Evolutionary conservation across 2,888 invertebrate genomes (phyloP), one percentile per base, ranked within the genome.

Genomic region (Drosophila flavopinicola): DNA sequence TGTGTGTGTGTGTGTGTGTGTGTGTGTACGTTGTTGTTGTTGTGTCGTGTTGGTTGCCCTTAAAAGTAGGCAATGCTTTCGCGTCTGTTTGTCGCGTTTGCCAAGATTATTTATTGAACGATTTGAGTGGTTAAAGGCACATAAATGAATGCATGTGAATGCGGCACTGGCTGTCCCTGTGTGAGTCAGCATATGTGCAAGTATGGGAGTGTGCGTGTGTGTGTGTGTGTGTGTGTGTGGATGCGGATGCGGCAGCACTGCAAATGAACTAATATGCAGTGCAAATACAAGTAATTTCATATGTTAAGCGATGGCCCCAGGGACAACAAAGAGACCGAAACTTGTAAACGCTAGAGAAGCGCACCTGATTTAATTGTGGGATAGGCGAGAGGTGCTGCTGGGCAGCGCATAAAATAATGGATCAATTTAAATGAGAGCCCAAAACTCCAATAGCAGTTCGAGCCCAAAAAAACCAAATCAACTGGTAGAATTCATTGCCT

Each of bases 81-180:
- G 54, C 59, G 45, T 58, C 73, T 54, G 73, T 49, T 66, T 71
- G 73, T 66, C 60, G 60, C 69, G 53, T 38, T 64, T 32, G 51
- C 66, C 60, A 54, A 64, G 80, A 83, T 79, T 83, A 76, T 79
- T 79, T 77, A 79, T 71, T 77, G 68, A 79, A 80, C 59, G 68
- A 56, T 71, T 66, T 71, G 61, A 63, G 61, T 58, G 58, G 66
- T 77, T 66, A 61, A 82, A 66, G 66, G 49, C 59, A 57, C 56
- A 79, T 64, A 53, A 59, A 65, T 54, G 61, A 59, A 56, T 70
- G 49, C 48, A 47, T 49, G 48, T 35, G 60, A 53, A 58, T 53
- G 53, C 39, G 32, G 20, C 27, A 39, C 27, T 29, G 54, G 25
- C 11, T 52, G 29, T 27, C 15, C 17, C 30, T 17, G 33, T 33